Percentiles rank a stretch among this genome's conserved stretches.
Conservation (phyloP, 92 coral and sea anemone species). For the Heliopora coerulea region DNA sequence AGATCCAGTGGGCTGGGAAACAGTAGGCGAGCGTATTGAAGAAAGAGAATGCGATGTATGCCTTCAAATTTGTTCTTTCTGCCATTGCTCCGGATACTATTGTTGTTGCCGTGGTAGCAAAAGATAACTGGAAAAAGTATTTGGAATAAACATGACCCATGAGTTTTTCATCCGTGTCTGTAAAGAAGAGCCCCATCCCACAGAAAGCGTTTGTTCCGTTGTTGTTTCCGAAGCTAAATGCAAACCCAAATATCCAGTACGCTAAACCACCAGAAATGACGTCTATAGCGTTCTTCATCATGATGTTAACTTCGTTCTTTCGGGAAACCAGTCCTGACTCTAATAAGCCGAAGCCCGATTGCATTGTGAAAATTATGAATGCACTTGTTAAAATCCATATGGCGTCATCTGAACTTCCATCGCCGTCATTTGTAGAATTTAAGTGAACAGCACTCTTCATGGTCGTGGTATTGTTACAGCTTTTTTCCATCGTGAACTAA, state of each 20-base stretch:
- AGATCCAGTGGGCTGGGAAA: slow-evolving; percentile 73
- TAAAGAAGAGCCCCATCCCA: slow-evolving; percentile 68
- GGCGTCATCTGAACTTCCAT: slow-evolving; percentile 52
- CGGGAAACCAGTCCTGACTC: slow-evolving; percentile 70
- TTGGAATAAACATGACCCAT: slow-evolving; percentile 66
- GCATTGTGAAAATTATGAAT: slow-evolving; percentile 70
- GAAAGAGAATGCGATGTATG: slow-evolving; percentile 65
- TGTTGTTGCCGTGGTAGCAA: slow-evolving; percentile 69
- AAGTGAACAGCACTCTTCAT: no score
- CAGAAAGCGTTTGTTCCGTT: slow-evolving; percentile 62
- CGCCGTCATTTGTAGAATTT: no score
- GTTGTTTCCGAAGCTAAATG: slow-evolving; percentile 63
- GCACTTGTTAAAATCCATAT: slow-evolving; percentile 75
- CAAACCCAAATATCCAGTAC: slow-evolving; percentile 74
- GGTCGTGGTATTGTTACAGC: background rate
- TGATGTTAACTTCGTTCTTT: slow-evolving; percentile 67
- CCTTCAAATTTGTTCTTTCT: slow-evolving; percentile 51
- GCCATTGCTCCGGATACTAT: slow-evolving; percentile 75
- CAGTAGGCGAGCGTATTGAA: slow-evolving; percentile 65
- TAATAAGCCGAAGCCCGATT: slow-evolving; percentile 69
- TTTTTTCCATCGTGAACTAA: background rate
- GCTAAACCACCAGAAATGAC: slow-evolving; percentile 76
- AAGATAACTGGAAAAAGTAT: slow-evolving; percentile 70
- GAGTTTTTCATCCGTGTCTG: slow-evolving; percentile 57
- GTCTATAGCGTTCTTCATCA: slow-evolving; percentile 74